These are phyloP conservation scores for Haemorhous mexicanus DNA, from an alignment of 2,113 vertebrate species.

Conservation along the genomic window DNA sequence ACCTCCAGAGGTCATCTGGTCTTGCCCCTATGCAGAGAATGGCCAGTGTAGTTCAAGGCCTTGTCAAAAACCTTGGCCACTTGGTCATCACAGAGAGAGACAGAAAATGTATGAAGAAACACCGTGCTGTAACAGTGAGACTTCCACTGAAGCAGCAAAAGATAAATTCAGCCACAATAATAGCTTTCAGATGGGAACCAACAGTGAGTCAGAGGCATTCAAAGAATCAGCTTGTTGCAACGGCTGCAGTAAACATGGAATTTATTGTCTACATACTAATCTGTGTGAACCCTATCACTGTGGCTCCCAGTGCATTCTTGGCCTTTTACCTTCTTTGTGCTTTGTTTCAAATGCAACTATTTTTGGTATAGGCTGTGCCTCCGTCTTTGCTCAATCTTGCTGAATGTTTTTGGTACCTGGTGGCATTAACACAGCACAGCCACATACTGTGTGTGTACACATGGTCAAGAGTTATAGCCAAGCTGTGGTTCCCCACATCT, in stretches of 20 bases:
- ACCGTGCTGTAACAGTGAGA: neutral
- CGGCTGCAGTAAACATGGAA: neutral
- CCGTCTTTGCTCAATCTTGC: neutral
- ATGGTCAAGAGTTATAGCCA: neutral
- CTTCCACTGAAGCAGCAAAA: neutral
- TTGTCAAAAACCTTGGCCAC: neutral
- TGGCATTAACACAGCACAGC: neutral
- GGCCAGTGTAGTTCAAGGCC: neutral
- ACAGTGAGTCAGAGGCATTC: neutral
- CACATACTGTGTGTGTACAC: neutral
- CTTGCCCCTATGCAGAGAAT: rapidly evolving
- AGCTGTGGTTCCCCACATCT: neutral
- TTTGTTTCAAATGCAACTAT: neutral
- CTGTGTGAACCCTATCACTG: neutral
- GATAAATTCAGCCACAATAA: neutral
- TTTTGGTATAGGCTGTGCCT: neutral
- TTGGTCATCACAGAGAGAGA: neutral
- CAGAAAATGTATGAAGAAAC: neutral
- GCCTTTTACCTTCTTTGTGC: neutral
- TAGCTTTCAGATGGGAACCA: neutral
- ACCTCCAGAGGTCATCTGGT: neutral
- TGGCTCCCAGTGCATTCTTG: neutral
- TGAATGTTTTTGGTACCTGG: neutral
- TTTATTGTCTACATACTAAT: neutral
- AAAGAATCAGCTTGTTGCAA: neutral